A percentile compares a stretch with the other conserved stretches of the same genome.
Evolutionary conservation across 2,113 vertebrate species (phyloP).

Genomic region (Caloenas nicobarica): DNA sequence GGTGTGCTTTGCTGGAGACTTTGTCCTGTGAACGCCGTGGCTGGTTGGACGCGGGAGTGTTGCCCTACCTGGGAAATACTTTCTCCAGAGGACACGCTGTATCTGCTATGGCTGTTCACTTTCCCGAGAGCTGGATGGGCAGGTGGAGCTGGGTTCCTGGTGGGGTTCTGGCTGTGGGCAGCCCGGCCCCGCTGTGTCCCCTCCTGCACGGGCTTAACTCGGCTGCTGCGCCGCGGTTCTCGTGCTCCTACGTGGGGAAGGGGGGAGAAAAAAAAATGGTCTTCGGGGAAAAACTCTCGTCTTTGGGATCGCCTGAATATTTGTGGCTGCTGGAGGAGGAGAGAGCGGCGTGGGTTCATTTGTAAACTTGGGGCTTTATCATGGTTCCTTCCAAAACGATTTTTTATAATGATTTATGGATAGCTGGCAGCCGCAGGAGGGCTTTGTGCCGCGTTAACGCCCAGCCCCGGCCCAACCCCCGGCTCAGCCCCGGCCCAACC

Average conservation of each 20-base stretch:
- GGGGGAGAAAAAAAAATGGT: no score
- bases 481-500: background rate
- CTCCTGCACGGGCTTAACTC: no score
- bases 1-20: background rate
- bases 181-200: no score
- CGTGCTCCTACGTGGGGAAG: no score
- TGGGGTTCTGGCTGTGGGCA: rapidly evolving
- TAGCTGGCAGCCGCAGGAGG: no score
- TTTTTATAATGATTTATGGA: rapidly evolving
- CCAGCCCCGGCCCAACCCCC: no score
- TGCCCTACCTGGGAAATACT: background rate
- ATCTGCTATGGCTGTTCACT: no score
- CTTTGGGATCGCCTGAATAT: background rate
- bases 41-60: rapidly evolving
- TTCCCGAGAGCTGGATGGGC: rapidly evolving
- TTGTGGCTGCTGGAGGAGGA: background rate
- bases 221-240: no score
- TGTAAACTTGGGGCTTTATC: background rate
- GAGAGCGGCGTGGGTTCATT: no score
- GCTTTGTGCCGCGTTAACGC: rapidly evolving
- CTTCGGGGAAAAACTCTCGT: rapidly evolving
- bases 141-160: rapidly evolving
- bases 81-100: no score
- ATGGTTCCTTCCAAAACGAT: rapidly evolving
- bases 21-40: background rate